A percentile compares a stretch with the other conserved stretches of the same genome.
These are phyloP conservation scores for Spodoptera litura DNA, from an alignment of 1,140 invertebrate species.

Conservation along the genomic window DNA sequence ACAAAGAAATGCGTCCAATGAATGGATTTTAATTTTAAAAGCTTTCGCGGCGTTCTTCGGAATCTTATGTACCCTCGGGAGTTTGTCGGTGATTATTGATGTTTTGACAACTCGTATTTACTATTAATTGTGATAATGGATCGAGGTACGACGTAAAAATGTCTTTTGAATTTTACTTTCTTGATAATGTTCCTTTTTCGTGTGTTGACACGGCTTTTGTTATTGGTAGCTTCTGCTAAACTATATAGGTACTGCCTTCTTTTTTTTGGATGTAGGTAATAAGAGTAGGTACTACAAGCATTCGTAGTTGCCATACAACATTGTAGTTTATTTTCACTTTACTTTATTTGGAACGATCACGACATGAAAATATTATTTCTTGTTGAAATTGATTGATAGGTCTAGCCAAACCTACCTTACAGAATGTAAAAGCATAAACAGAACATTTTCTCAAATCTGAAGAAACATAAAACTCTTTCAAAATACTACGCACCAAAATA, in stretches of 20 bases:
- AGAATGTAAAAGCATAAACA: too few species aligned
- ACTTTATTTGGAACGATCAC: too few species aligned
- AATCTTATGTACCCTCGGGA: constrained; percentile 72
- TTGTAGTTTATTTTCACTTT: too few species aligned
- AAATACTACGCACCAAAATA: not conserved
- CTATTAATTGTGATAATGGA: constrained; percentile 59
- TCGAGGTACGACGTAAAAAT: constrained; percentile 1
- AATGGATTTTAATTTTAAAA: constrained; percentile 83
- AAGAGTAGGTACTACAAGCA: too few species aligned
- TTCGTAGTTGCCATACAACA: too few species aligned
- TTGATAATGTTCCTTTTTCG: not conserved
- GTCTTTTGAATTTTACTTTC: constrained; percentile 6
- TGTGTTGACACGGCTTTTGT: constrained; percentile 4
- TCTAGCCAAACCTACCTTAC: too few species aligned
- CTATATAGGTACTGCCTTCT: too few species aligned
- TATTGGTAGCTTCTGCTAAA: too few species aligned
- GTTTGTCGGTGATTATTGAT: constrained; percentile 73
- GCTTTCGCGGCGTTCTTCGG: constrained; percentile 79
- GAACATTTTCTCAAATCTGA: too few species aligned
- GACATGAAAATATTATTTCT: too few species aligned
- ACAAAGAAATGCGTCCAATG: constrained; percentile 79
- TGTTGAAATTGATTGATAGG: too few species aligned
- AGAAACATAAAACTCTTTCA: not conserved
- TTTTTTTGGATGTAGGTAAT: too few species aligned
- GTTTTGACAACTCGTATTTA: constrained; percentile 78